Evolutionary conservation across 2,113 vertebrate genomes (phyloP), one percentile per base, ranked within the genome.

Genomic region (Nasalis larvatus): DNA sequence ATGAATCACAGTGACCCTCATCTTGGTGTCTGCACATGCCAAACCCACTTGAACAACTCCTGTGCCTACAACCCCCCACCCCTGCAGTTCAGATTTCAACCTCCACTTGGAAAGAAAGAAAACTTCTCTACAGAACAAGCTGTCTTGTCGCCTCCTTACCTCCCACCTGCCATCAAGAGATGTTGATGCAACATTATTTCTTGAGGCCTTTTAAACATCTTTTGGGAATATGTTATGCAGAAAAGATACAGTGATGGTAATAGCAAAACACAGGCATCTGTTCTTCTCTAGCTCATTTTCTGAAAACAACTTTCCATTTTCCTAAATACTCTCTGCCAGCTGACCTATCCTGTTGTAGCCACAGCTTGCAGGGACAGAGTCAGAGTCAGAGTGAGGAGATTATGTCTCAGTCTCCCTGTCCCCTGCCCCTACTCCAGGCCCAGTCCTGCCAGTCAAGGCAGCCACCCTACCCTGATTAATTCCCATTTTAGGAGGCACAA

Each of bases 311-410:
- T 27, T 58, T 42, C 74, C 1, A 0, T 23, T 32, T 40, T 47
- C 40, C 84, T 6, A 49, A 32, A 2, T 2, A 40, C 58, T 14
- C 4, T 1, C 47, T 20, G 30, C 23, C 37, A 6, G 35, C 30
- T 4, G 60, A 63, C 45, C 54, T n/a, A 0, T 23, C 87, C 66
- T 1, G 0, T 3, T 18, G 14, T 0, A 13, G n/a, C 21, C 35
- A 13, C 0, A 2, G 35, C 56, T 10, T 45, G 1, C 13, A 17
- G 30, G 47, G 25, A 35, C 18, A 7, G 30, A 45, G 23, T 35
- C 13, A 17, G 30, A 47, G 25, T 27, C 18, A 7, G n/a, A 45
- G 23, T 35, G 8, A 0, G 35, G 17, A 54, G 14, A 4, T 1
- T 3, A 4, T 17, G 85, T 47, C 40, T 4, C 45, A 40, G 80